A percentile compares a stretch with the other conserved stretches of the same genome.
Evolutionary conservation across 2,797 vertebrate genomes (phyloP).

Genomic region (Masticophis lateralis): DNA sequence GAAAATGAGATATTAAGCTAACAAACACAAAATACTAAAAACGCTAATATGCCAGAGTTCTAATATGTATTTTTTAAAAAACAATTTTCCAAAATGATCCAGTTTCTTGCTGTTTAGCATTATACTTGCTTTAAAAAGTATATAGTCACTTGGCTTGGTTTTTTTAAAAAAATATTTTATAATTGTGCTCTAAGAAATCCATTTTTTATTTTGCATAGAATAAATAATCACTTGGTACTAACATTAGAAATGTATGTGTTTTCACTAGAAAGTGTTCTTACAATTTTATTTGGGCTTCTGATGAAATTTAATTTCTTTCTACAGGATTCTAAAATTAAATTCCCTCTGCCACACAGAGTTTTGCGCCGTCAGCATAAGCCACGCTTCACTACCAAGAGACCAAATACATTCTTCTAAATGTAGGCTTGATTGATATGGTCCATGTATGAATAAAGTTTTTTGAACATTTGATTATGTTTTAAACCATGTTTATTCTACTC

Average conservation of each 20-base stretch:
- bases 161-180: background rate
- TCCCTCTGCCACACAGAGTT: conserved; percentile 94
- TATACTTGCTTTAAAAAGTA: background rate
- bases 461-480: conserved; percentile 6
- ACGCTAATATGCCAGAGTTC: background rate
- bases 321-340: conserved; percentile 73
- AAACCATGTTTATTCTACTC: background rate
- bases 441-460: conserved; percentile 59
- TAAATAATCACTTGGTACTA: background rate
- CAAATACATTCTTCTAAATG: conserved; percentile 92
- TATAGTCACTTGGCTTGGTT: background rate
- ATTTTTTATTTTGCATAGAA: background rate
- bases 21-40: background rate
- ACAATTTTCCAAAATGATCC: background rate
- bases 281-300: background rate
- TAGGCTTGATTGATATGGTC: background rate
- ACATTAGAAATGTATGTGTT: background rate
- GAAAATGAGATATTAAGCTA: background rate
- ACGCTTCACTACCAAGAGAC: conserved; percentile 99
- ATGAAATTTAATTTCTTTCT: conserved; percentile 19
- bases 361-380: conserved; percentile 95
- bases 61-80: background rate
- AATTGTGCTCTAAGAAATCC: background rate
- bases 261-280: background rate
- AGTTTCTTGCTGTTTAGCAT: background rate